Evolutionary conservation across 2,113 vertebrate species (phyloP).

Genomic region (Thunnus thynnus): DNA sequence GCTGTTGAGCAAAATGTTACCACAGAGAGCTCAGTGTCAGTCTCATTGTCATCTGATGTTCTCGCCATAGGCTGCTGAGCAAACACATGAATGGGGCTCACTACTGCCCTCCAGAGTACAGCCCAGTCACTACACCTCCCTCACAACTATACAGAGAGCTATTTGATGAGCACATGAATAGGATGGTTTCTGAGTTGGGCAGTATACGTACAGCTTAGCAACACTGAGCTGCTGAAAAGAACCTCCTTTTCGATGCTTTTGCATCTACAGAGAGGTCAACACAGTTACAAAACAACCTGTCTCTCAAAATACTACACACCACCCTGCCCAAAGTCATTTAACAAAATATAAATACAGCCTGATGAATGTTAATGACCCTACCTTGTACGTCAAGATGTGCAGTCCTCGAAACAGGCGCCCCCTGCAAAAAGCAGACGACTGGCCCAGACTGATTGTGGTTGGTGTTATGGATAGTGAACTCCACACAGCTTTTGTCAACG

Average conservation of each 20-base stretch:
- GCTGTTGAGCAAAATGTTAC: no score
- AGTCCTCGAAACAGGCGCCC: background rate
- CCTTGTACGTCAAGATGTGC: constrained; percentile 79
- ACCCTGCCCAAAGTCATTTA: background rate
- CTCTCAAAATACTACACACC: background rate
- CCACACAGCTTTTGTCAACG: constrained; percentile 50
- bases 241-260: background rate
- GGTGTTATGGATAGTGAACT: constrained; percentile 69
- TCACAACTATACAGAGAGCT: background rate
- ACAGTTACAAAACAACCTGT: background rate
- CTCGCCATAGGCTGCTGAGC: background rate
- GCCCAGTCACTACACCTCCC: constrained; percentile 8
- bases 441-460: constrained; percentile 21
- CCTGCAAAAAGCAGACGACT: constrained; percentile 67
- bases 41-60: background rate
- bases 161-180: background rate
- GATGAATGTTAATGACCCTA: constrained; percentile 26
- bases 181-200: no score
- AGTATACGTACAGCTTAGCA: background rate
- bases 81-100: background rate
- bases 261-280: constrained; percentile 2
- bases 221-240: background rate
- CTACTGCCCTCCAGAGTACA: constrained; percentile 50
- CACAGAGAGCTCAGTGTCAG: background rate
- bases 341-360: background rate